A percentile compares a stretch with the other conserved stretches of the same genome.
Conservation (phyloP, 2,888 invertebrate species). For the Andrena dorsata region DNA sequence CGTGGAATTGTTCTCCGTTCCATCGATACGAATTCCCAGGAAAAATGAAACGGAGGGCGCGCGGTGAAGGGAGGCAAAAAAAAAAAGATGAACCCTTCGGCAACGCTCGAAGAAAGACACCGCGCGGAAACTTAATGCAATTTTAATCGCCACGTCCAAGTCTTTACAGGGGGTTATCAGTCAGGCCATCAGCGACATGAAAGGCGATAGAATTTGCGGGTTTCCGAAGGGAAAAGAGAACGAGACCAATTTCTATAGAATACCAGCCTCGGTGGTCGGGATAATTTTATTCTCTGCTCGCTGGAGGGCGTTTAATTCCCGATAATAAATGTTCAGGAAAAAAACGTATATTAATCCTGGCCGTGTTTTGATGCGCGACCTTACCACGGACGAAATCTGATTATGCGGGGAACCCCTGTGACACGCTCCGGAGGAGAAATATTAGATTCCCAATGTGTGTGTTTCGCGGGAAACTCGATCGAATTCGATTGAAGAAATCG, state of each 20-base stretch:
- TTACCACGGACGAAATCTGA: slow-evolving; percentile 3
- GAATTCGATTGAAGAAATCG: slow-evolving; percentile 26
- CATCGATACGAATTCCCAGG: slow-evolving; percentile 7
- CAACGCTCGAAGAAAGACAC: not conserved
- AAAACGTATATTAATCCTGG: not conserved
- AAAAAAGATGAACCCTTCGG: not conserved
- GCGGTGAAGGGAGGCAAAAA: not conserved
- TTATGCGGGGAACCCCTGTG: not conserved
- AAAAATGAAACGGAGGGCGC: not conserved
- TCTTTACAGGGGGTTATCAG: slow-evolving; percentile 18
- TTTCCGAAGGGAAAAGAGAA: not conserved
- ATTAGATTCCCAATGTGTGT: slow-evolving; percentile 15
- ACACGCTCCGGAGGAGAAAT: not conserved
- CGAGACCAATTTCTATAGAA: slow-evolving; percentile 28
- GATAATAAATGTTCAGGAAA: slow-evolving; percentile 17
- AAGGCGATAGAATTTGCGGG: slow-evolving; percentile 24
- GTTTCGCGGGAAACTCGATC: slow-evolving; percentile 15
- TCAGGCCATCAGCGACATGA: slow-evolving; percentile 13
- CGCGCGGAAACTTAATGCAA: not conserved
- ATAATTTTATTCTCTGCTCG: slow-evolving; percentile 15
- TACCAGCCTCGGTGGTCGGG: not conserved
- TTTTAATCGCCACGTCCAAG: slow-evolving; percentile 7
- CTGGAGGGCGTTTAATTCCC: slow-evolving; percentile 5
- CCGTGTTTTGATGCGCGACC: not conserved
- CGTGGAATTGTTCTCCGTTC: slow-evolving; percentile 13